Percentiles rank a stretch among this genome's conserved stretches.
phyloP scores from a whole-genome alignment of 2,113 vertebrate genomes.

The Bostrychus sinensis region DNA sequence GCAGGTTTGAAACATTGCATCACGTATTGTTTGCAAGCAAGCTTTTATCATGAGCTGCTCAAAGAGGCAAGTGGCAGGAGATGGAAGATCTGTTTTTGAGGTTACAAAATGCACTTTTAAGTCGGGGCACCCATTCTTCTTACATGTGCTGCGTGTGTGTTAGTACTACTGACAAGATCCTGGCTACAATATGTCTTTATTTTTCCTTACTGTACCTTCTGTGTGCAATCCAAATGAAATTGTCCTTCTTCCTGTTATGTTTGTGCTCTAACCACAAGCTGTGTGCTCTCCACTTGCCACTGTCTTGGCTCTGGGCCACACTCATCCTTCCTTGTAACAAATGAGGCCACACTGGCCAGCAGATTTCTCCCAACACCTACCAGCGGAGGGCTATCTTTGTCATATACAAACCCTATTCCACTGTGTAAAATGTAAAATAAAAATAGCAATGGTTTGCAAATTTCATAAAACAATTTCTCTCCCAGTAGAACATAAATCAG shows the following conservation, averaged over 20 bases:
- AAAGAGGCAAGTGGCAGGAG: slow-evolving; percentile 6
- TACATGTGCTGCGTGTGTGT: neutral
- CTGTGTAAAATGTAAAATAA: neutral
- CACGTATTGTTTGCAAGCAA: slow-evolving; percentile 49
- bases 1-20: slow-evolving; percentile 69
- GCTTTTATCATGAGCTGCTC: slow-evolving; percentile 23
- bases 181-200: slow-evolving; percentile 1
- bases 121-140: neutral
- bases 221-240: slow-evolving; percentile 6
- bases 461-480: too few species aligned
- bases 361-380: slow-evolving; percentile 56
- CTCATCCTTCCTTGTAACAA: slow-evolving; percentile 63
- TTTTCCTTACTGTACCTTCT: slow-evolving; percentile 2
- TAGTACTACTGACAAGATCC: slow-evolving; percentile 8
- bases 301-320: slow-evolving; percentile 54
- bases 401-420: slow-evolving; percentile 30
- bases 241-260: neutral
- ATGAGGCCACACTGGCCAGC: slow-evolving; percentile 42
- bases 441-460: too few species aligned
- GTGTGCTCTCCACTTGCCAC: slow-evolving; percentile 44
- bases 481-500: too few species aligned
- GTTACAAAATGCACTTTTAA: slow-evolving; percentile 23
- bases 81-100: slow-evolving; percentile 7
- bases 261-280: slow-evolving; percentile 24
- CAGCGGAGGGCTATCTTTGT: slow-evolving; percentile 48